phyloP scores from a whole-genome alignment of 2,888 invertebrate genomes.

The Glyphotaelius pellucidus region DNA sequence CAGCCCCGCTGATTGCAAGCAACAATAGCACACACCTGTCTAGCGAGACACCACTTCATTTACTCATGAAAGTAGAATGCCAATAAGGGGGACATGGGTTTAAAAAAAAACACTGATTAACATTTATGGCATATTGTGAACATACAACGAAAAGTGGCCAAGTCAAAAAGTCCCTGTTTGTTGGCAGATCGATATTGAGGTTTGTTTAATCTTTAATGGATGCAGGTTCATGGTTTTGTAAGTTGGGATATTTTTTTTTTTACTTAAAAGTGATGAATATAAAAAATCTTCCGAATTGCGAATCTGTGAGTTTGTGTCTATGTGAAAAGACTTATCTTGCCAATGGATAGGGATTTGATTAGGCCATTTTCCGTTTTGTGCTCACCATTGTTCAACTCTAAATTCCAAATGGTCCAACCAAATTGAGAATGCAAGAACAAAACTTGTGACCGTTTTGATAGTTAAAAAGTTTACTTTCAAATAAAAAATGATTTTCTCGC shows the following conservation, averaged over 20 bases:
- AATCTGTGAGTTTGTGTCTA: too few relatives aligned
- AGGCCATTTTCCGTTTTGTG: too few relatives aligned
- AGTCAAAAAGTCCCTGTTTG: too few relatives aligned
- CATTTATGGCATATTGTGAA: not conserved
- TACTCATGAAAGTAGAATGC: not conserved
- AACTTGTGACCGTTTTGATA: not conserved
- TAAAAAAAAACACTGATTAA: not conserved
- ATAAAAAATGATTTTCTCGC: not conserved
- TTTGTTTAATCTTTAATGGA: too few relatives aligned
- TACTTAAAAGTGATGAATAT: too few relatives aligned
- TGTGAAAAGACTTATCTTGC: too few relatives aligned
- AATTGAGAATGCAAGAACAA: not conserved
- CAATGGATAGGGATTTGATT: too few relatives aligned
- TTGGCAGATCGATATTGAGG: too few relatives aligned
- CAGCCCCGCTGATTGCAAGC: slow-evolving; percentile 84
- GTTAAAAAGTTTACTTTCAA: not conserved
- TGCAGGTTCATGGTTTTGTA: too few relatives aligned
- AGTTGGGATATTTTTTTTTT: too few relatives aligned
- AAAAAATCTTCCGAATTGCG: too few relatives aligned
- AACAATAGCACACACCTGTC: slow-evolving; percentile 77
- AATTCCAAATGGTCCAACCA: not conserved
- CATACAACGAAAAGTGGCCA: too few relatives aligned
- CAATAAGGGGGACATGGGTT: slow-evolving; percentile 2
- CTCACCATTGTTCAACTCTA: not conserved
- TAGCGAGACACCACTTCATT: not conserved